Base-by-base conservation (phyloP, 2,888 invertebrate species). In the Xestoiulus laeticollis region DNA sequence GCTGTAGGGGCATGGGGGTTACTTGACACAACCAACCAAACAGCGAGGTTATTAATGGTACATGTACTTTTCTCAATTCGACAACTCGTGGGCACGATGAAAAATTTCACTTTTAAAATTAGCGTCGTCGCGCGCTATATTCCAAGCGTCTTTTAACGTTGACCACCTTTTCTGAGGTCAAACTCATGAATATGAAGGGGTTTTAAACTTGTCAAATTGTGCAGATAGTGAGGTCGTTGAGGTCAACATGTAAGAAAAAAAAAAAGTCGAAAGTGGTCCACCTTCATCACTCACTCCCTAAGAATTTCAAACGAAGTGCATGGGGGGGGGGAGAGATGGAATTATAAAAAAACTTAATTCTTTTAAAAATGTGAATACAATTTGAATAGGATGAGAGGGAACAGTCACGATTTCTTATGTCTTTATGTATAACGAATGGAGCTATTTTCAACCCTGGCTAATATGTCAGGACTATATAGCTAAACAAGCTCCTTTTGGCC, bases 161-260 rank as follows among this genome's bases (percentile, higher is more conserved):
- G 59, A 59, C 59, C 59, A 59, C 59, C 59, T 59, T 59, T 59
- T 22, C n/a, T 22, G 59, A 59, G 59, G 59, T 59, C 59, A 59
- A 59, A 59, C 59, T 59, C 59, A 59, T 59, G 59, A 59, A 59
- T 59, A 59, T 59, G 59, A 59, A 19, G 59, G 38, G 59, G 59
- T 59, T 59, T 59, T 59, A 59, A 59, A 59, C n/a, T 59, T 59
- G 59, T 59, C 59, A 59, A 59, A 59, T 59, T 59, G 59, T n/a
- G 59, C 59, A 59, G 59, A 59, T 59, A 59, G 59, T 59, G 59
- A 59, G 59, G 59, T 59, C 59, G 22, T 22, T 22, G n/a, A 59
- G 59, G 59, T 59, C n/a, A 22, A 22, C 59, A n/a, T 22, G 22
- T 6, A 22, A 48, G 8, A 48, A 48, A 59, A 59, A 59, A 59